These are phyloP conservation scores for Neuroscelio doddi DNA, from an alignment of 2,888 invertebrate species.

Conservation along the genomic window DNA sequence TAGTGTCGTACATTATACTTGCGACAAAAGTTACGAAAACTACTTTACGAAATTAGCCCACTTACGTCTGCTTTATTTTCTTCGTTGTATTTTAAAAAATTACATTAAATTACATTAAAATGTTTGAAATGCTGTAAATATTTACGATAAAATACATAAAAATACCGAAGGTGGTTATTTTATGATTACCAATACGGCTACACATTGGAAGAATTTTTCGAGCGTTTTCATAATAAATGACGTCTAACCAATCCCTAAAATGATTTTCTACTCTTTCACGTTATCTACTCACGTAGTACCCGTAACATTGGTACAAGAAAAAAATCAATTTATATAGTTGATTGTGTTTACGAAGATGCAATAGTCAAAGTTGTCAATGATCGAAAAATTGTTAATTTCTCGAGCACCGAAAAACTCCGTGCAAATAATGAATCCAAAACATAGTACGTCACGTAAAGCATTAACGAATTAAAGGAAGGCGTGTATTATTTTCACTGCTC, in stretches of 20 bases:
- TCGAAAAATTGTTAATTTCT: not conserved
- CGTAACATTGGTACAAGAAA: constrained; percentile 29
- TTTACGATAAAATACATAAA: constrained; percentile 25
- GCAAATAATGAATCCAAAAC: not conserved
- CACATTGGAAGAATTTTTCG: constrained; percentile 25
- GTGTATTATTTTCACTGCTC: constrained; percentile 19
- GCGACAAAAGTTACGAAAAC: not conserved
- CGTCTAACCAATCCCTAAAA: constrained; percentile 42
- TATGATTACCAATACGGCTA: constrained; percentile 32
- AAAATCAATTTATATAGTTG: constrained; percentile 32
- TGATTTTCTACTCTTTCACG: constrained; percentile 36
- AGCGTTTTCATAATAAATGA: constrained; percentile 44
- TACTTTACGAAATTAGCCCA: not conserved
- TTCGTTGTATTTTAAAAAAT: constrained; percentile 25
- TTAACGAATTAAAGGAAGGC: constrained; percentile 21
- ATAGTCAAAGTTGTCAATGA: not conserved
- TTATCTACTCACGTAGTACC: constrained; percentile 40
- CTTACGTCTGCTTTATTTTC: not conserved
- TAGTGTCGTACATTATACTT: constrained; percentile 9
- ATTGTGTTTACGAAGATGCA: constrained; percentile 20
- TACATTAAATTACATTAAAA: constrained; percentile 25
- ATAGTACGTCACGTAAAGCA: no score
- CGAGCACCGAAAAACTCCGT: not conserved
- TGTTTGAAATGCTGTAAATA: no score
- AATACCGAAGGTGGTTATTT: constrained; percentile 26